A percentile compares a stretch with the other conserved stretches of the same genome.
Evolutionary conservation across 2,797 vertebrate genomes (phyloP).

Genomic region (Euphonia xanthogaster): DNA sequence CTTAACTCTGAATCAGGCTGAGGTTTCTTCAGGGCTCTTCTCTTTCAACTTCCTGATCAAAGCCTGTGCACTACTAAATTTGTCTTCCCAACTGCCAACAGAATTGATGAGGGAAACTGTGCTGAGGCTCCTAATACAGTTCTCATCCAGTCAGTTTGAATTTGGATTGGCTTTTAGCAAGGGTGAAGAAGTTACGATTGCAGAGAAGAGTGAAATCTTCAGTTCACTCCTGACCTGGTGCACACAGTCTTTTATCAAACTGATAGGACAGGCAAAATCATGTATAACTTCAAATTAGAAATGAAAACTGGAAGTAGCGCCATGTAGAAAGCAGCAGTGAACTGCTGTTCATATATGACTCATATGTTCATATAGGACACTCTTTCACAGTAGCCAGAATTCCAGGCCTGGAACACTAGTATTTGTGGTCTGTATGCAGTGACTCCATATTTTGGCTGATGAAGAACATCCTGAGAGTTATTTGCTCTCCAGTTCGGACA

Average conservation of each 20-base stretch:
- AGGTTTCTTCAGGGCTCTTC: background rate
- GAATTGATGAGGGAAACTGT: background rate
- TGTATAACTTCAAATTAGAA: background rate
- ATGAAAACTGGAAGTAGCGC: background rate
- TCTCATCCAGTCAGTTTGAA: background rate
- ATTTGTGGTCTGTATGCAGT: background rate
- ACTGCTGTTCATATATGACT: background rate
- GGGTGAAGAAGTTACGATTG: background rate
- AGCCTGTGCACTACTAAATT: background rate
- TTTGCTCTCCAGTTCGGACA: background rate
- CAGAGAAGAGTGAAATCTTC: background rate
- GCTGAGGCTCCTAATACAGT: background rate
- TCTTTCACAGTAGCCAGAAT: background rate
- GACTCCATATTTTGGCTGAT: background rate
- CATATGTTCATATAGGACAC: background rate
- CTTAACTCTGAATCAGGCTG: background rate
- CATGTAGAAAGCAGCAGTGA: background rate
- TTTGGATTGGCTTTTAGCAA: background rate
- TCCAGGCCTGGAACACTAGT: background rate
- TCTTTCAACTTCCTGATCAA: background rate
- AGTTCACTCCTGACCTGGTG: background rate
- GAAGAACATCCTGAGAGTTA: background rate
- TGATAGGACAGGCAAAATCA: background rate
- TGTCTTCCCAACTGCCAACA: background rate
- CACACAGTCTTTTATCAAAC: background rate